Base-by-base conservation (phyloP, 2,113 vertebrate genomes). In the Nerophis lumbriciformis region DNA sequence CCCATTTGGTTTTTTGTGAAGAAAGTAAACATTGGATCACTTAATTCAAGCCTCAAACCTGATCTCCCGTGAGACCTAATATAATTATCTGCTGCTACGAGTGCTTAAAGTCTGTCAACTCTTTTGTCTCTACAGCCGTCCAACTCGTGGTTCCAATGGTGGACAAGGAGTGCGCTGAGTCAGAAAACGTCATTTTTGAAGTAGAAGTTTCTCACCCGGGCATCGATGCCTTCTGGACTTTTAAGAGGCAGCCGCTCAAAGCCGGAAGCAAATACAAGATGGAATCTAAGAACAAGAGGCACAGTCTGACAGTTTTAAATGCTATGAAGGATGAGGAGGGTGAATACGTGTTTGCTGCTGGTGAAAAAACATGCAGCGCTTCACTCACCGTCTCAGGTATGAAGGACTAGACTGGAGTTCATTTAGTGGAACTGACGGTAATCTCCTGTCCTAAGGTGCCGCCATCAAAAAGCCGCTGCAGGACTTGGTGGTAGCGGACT, bases 261-360 rank as follows among this genome's bases (percentile, higher is more conserved):
- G 81, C 91, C 42, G 83, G 90, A 48, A 36, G 91, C 65, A 98
- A 97, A 63, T 92, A 95, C 81, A 98, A 95, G 87, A 92, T 96
- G 60, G 94, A 95, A 83, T 88, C 91, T 65, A 91, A 65, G 64
- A 92, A 93, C 64, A 96, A 94, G 81, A 85, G 81, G 75, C 92
- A 98, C 78, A 92, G 71, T 16, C 70, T 99, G 75, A 98, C 92
- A 6, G 88, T 99, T 56, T 80, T 94, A 73, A 95, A 96, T 66
- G 88, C 94, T 73, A 98, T 96, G 94, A 98, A 98, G 85, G 96
- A 99, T 59, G 95, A 98, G 62, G 97, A 99, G 85, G 97, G 97
- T 73, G 86, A 95, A 71, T 99, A 98, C 68, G 80, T 87, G 54
- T 98, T 98, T 69, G 92, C 92, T 65, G 96, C 96, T 68, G 97